Base-by-base conservation (phyloP, 2,113 vertebrate genomes). In the Rhizomys pruinosus region DNA sequence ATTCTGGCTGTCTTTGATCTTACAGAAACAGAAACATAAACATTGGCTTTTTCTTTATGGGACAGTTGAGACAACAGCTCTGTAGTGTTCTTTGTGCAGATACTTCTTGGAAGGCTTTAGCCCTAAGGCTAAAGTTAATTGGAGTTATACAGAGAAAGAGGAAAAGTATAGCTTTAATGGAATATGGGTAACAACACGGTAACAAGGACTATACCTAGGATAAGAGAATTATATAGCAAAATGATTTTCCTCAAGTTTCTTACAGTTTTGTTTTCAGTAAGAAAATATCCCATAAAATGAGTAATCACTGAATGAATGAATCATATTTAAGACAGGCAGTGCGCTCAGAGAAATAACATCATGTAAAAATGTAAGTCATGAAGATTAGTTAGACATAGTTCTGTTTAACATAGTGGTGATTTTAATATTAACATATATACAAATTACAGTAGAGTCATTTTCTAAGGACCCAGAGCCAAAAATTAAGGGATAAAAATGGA, bases 391-490 rank as follows among this genome's bases (percentile, higher is more conserved):
- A 57, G 57, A 72, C 1, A 77, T 52, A 27, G 4, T 44, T 25
- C 80, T 57, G 59, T 78, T 69, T 7, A 57, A 63, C 69, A 44
- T 1, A 79, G 19, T 82, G 3, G 25, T 80, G 37, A 92, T 89
- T 93, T 92, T 66, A 25, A 74, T 64, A 73, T 87, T 93, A 74
- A 91, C 22, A 76, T 85, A 87, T 61, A 82, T 94, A 85, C 25
- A 80, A 84, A 85, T 87, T 78, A 89, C 89, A 23, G 74, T 34
- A 39, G 72, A 89, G 11, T 88, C 9, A 69, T 91, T 86, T 89
- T 74, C 25, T 47, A 76, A 94, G 19, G 16, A 89, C 0, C 29
- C 76, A 22, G 2, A 87, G 22, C 37, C 93, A 55, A 93, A 93
- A 77, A 87, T 84, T 74, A 68, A 47, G 20, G 10, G 1, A 0